Conservation (phyloP, 2,888 invertebrate species). For the Pycnomerus fuliginosus region DNA sequence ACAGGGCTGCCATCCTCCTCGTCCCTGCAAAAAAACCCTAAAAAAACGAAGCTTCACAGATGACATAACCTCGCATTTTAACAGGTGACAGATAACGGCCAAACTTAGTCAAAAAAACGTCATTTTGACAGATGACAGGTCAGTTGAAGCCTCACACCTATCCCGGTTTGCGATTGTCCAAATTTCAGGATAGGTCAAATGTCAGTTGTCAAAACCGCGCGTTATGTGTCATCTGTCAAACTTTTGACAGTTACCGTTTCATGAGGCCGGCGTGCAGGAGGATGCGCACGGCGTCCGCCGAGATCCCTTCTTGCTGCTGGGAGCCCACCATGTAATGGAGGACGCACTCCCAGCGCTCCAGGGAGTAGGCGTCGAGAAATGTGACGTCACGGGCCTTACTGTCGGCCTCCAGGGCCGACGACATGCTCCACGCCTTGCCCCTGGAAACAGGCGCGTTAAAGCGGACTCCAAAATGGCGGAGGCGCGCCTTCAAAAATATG, state of each 20-base stretch:
- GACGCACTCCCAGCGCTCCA: slow-evolving; percentile 95
- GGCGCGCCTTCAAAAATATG: no score
- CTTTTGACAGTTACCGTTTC: slow-evolving; percentile 62
- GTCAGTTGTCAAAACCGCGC: not conserved
- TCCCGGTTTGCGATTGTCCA: no score
- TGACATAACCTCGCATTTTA: no score
- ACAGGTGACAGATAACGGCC: no score
- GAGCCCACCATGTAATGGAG: slow-evolving; percentile 96
- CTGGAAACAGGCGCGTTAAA: slow-evolving; percentile 48
- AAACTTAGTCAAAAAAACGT: no score
- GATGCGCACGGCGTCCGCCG: slow-evolving; percentile 91
- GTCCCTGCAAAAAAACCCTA: slow-evolving; percentile 58
- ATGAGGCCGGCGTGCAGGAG: slow-evolving; percentile 91
- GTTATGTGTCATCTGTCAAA: not conserved
- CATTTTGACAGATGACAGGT: no score
- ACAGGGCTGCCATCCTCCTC: slow-evolving; percentile 79
- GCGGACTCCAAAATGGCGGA: not conserved
- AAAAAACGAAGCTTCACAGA: no score
- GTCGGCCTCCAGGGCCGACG: slow-evolving; percentile 78
- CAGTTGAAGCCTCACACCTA: no score
- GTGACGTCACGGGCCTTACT: slow-evolving; percentile 83
- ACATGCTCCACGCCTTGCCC: slow-evolving; percentile 87
- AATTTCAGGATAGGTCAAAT: no score
- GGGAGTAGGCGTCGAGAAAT: slow-evolving; percentile 87
- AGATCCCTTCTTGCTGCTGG: slow-evolving; percentile 86